A percentile compares a stretch with the other conserved stretches of the same genome.
phyloP scores from a whole-genome alignment of 1,140 invertebrate genomes.

The Bombus vancouverensis region DNA sequence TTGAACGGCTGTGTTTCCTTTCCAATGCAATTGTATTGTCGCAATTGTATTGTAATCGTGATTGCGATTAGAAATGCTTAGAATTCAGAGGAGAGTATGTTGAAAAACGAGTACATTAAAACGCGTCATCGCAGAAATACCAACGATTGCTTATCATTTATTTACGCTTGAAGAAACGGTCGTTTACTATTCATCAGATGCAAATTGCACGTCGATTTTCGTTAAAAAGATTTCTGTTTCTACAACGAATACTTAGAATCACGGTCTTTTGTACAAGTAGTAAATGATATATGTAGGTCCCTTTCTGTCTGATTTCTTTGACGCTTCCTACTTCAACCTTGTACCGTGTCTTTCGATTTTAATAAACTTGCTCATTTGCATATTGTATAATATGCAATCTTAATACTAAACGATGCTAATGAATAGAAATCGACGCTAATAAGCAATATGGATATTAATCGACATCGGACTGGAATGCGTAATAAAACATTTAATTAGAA shows the following conservation, averaged over 20 bases:
- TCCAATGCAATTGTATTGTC: too few relatives aligned
- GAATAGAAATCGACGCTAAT: too few relatives aligned
- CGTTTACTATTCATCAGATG: neutral
- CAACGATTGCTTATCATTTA: neutral
- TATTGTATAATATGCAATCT: neutral
- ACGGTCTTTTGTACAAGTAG: neutral
- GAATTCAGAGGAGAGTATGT: neutral
- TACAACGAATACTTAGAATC: neutral
- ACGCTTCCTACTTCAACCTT: neutral
- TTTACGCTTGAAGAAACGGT: neutral
- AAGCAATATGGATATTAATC: neutral
- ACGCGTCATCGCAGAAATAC: neutral
- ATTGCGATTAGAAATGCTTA: neutral
- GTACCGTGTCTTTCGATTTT: neutral
- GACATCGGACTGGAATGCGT: neutral
- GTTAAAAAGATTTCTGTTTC: neutral
- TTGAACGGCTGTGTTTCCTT: too few relatives aligned
- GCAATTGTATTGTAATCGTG: too few relatives aligned
- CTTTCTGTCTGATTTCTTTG: neutral
- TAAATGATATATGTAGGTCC: neutral
- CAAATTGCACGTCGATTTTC: neutral
- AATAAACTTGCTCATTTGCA: neutral
- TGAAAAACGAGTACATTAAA: neutral
- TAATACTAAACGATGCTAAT: neutral
- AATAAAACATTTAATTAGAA: neutral